These are phyloP conservation scores for Anagrus nilaparvatae DNA, from an alignment of 1,140 invertebrate genomes.

Conservation along the genomic window DNA sequence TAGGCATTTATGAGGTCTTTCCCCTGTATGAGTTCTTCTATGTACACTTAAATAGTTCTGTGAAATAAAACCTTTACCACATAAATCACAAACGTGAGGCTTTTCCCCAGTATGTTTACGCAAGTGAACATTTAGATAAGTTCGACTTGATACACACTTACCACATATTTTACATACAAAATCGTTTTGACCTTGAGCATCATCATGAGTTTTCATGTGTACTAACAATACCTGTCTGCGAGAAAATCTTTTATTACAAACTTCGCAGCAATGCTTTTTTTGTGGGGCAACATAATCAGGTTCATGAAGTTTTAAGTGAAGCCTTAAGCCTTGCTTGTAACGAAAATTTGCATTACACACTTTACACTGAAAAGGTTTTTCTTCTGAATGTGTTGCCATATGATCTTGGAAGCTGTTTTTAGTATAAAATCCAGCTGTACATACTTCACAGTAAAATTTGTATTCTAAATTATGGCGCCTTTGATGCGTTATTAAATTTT, in stretches of 20 bases:
- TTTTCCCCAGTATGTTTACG: constrained; percentile 58
- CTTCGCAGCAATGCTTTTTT: constrained; percentile 38
- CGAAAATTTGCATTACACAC: constrained; percentile 42
- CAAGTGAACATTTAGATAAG: constrained; percentile 74
- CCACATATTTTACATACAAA: constrained; percentile 65
- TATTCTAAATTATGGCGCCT: constrained; percentile 35
- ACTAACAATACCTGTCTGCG: constrained; percentile 39
- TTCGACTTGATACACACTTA: constrained; percentile 55
- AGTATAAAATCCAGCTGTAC: constrained; percentile 44
- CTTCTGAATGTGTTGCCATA: constrained; percentile 23
- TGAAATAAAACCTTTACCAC: constrained; percentile 59
- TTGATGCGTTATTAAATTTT: constrained; percentile 32
- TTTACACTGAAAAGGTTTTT: constrained; percentile 40
- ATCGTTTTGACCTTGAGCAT: constrained; percentile 27
- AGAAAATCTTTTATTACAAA: constrained; percentile 40
- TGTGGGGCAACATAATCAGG: constrained; percentile 41
- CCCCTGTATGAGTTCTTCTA: constrained; percentile 58
- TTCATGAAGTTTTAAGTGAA: constrained; percentile 45
- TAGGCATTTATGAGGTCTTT: constrained; percentile 52
- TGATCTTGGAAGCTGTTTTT: constrained; percentile 36
- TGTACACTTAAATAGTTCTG: constrained; percentile 64
- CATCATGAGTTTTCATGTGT: constrained; percentile 37
- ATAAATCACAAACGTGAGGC: constrained; percentile 42
- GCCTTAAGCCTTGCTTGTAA: constrained; percentile 39
- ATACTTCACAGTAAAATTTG: constrained; percentile 55